Evolutionary conservation across 1,140 invertebrate species (phyloP), one percentile per base, ranked within the genome.

Genomic region (Tribolium castaneum): DNA sequence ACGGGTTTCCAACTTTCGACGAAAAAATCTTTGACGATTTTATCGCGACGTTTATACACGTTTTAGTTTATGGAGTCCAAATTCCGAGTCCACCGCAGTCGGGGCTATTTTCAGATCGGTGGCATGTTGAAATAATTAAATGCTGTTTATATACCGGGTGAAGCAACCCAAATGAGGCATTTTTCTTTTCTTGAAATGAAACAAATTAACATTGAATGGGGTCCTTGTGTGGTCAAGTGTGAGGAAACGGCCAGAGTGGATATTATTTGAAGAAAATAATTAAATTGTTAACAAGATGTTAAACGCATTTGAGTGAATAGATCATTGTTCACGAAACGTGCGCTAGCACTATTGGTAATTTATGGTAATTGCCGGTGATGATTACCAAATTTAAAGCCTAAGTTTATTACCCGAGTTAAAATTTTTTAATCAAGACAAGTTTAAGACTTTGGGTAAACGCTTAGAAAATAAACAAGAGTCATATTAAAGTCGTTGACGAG

Each of bases 61-160:
- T 19, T 35, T 30, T 73, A 73, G 49, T 73, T 73, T 73, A 73
- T 54, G 49, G 30, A 12, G 14, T 9, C 50, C 49, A 39, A 73
- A 51, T 66, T 52, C 71, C 19, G 6, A 12, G 71, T 54, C 71
- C 71, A 73, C 71, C 49, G 49, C 52, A 66, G 59, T 34, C 59
- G 14, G 30, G 49, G 19, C 50, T 73, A 73, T 73, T 54, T 73
- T 73, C 52, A 73, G 25, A 25, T 22, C 16, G n/a, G 10, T 6
- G 30, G 12, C 71, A 54, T 73, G 50, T 50, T 35, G 52, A 9
- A 73, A 73, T 73, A 73, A 73, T 73, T 73, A 73, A 73, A 73
- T 49, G 39, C 71, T 73, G 71, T 52, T 34, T 73, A 73, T 70
- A 70, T 45, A 52, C 16, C 51, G 51, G 13, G 6, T 52, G 51